Percentiles rank a stretch among this genome's conserved stretches.
phyloP scores from a whole-genome alignment of 2,797 vertebrate species.

The Tinamus major region DNA sequence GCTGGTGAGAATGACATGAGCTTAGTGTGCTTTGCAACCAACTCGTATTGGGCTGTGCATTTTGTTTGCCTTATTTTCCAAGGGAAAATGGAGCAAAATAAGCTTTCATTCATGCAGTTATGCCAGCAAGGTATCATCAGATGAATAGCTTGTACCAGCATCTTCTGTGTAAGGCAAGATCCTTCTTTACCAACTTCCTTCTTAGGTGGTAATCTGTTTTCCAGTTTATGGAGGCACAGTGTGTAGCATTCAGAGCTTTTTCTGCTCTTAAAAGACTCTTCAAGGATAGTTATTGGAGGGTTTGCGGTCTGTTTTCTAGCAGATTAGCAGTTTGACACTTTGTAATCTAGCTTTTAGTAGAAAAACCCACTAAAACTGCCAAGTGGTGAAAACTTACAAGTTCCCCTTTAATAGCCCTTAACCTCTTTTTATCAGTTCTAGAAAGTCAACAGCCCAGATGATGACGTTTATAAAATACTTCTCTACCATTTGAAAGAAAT shows the following conservation, averaged over 20 bases:
- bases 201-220: not conserved
- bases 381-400: not conserved
- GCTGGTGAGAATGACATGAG: not conserved
- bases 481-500: conserved; percentile 31
- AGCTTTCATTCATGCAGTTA: not conserved
- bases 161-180: not conserved
- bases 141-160: not conserved
- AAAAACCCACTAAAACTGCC: not conserved
- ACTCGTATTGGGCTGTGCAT: not conserved
- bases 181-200: not conserved
- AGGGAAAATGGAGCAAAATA: not conserved
- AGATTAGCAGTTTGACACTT: not conserved
- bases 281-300: not conserved
- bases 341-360: not conserved
- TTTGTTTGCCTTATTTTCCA: not conserved
- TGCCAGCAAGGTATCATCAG: not conserved
- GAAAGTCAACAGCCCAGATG: not conserved
- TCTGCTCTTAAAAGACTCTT: not conserved
- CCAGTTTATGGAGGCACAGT: not conserved
- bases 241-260: not conserved
- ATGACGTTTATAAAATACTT: conserved; percentile 13
- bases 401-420: not conserved
- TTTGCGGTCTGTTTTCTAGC: not conserved
- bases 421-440: not conserved
- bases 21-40: not conserved